Evolutionary conservation across 2,888 invertebrate species (phyloP).

Genomic region (Anodontia alba): DNA sequence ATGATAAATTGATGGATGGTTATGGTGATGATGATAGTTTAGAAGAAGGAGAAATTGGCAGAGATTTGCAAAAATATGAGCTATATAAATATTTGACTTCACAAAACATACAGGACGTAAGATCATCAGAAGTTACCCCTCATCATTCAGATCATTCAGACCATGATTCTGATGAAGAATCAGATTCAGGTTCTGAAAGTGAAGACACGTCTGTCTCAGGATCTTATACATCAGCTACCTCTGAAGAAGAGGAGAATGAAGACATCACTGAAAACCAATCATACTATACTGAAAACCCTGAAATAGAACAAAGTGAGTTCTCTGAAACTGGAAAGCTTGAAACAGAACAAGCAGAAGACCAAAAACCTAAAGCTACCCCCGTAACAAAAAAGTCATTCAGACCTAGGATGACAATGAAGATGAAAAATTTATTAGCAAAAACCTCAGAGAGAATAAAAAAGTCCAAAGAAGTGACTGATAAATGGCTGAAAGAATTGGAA

Average conservation of each 20-base stretch:
- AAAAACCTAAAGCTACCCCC: background rate
- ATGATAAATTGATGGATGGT: no score
- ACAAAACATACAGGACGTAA: background rate
- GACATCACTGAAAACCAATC: background rate
- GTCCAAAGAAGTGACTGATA: constrained; percentile 49
- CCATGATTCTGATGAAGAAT: constrained; percentile 15
- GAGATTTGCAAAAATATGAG: background rate
- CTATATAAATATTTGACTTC: constrained; percentile 15
- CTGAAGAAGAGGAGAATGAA: background rate
- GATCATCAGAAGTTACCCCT: background rate
- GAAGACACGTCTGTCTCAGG: background rate
- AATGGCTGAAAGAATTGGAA: constrained; percentile 54
- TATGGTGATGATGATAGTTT: no score
- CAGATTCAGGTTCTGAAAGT: constrained; percentile 1
- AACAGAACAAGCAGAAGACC: background rate
- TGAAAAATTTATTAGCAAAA: constrained; percentile 24
- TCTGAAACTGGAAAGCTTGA: no score
- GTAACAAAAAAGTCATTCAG: background rate
- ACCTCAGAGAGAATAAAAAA: constrained; percentile 51
- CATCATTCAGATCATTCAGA: background rate
- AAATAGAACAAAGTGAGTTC: no score
- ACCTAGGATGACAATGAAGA: background rate
- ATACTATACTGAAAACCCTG: background rate
- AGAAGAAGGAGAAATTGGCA: no score
- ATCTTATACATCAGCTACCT: background rate